These are phyloP conservation scores for Notarius quadriscutis DNA, from an alignment of 2,113 vertebrate species.

Conservation along the genomic window DNA sequence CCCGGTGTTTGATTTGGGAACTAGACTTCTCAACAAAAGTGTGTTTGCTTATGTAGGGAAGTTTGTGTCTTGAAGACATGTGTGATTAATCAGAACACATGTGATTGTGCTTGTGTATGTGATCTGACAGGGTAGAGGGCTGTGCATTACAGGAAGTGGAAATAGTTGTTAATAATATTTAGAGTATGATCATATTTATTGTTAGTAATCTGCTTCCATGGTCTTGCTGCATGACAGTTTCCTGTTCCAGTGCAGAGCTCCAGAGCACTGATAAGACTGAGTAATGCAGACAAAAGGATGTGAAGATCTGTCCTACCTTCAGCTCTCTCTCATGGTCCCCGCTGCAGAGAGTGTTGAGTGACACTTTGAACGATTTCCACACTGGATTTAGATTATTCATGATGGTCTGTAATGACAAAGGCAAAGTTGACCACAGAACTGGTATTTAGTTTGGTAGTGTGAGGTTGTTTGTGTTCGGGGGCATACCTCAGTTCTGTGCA, in stretches of 20 bases:
- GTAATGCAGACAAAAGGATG: background rate
- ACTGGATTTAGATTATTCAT: constrained; percentile 98
- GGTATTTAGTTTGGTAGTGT: background rate
- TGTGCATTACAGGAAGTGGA: no score
- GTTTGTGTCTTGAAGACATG: background rate
- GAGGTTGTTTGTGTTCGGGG: background rate
- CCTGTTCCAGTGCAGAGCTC: background rate
- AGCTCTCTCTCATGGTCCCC: constrained; percentile 82
- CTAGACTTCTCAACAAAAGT: background rate
- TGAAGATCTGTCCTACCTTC: constrained; percentile 63
- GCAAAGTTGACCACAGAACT: background rate
- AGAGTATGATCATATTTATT: no score
- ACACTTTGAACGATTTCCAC: constrained; percentile 99
- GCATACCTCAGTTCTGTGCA: constrained; percentile 93
- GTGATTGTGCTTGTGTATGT: no score
- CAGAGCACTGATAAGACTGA: background rate
- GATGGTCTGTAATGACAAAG: constrained; percentile 79
- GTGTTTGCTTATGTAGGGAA: background rate
- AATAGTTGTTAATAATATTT: no score
- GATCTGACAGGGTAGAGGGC: no score
- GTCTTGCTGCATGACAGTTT: background rate
- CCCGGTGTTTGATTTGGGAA: no score
- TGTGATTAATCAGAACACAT: background rate
- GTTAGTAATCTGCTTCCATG: no score
- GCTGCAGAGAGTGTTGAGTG: constrained; percentile 95